Evolutionary conservation across 2,888 invertebrate genomes (phyloP).

Genomic region (Mesochorus sp.): DNA sequence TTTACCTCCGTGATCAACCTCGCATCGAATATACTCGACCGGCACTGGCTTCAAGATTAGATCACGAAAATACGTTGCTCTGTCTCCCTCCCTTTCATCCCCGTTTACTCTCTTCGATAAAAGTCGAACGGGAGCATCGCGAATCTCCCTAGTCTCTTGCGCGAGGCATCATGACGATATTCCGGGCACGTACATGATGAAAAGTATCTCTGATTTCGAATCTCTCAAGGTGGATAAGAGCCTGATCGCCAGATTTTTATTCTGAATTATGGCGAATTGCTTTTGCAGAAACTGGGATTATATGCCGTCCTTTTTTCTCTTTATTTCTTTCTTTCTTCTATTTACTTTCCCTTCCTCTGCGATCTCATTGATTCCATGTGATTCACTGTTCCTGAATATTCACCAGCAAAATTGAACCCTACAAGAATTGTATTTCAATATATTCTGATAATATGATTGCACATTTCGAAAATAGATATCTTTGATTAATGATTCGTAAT

Average conservation of each 20-base stretch:
- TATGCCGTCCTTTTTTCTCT: neutral
- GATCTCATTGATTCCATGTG: slow-evolving; percentile 35
- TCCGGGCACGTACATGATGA: slow-evolving; percentile 55
- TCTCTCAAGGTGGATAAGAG: slow-evolving; percentile 54
- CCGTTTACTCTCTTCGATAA: slow-evolving; percentile 36
- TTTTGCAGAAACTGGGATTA: slow-evolving; percentile 13
- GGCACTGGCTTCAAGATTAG: slow-evolving; percentile 56
- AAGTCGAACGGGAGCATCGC: slow-evolving; percentile 44
- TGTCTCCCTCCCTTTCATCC: slow-evolving; percentile 28
- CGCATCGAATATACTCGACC: slow-evolving; percentile 43
- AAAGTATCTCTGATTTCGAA: slow-evolving; percentile 61
- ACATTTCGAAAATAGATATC: too few relatives aligned
- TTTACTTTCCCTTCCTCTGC: neutral
- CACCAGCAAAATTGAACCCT: neutral
- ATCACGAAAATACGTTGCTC: slow-evolving; percentile 57
- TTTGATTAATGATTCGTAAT: too few relatives aligned
- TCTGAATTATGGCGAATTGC: slow-evolving; percentile 56
- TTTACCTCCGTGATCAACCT: slow-evolving; percentile 31
- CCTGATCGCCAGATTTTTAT: slow-evolving; percentile 57
- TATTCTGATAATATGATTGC: too few relatives aligned
- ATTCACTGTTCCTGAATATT: slow-evolving; percentile 12
- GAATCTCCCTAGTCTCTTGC: slow-evolving; percentile 43
- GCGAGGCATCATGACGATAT: slow-evolving; percentile 51
- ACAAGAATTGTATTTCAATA: neutral
- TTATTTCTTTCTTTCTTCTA: neutral